Base-by-base conservation (phyloP, 2,113 vertebrate species). In the Ptilonorhynchus violaceus region DNA sequence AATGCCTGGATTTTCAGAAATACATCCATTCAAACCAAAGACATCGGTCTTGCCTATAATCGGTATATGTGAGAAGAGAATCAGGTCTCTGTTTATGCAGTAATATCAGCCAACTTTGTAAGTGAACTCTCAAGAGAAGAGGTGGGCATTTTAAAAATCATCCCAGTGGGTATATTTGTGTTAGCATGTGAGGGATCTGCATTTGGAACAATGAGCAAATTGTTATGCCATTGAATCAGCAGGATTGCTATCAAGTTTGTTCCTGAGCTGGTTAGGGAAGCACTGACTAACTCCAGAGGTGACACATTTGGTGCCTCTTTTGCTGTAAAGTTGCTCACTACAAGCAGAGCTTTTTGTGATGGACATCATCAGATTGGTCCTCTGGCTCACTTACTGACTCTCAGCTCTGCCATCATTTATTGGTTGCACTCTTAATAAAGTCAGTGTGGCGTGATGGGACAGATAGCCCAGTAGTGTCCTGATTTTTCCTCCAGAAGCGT, bases 201-300 rank as follows among this genome's bases (percentile, higher is more conserved):
- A 10, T 86, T 59, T 92, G 91, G 83, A 93, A 58, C 53, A 77
- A 28, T 7, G 39, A 70, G 18, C 5, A 68, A 75, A 56, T 72
- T 77, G 37, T 31, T 39, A 4, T 81, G 69, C 59, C 83, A 86
- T 88, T 96, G 79, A 85, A 58, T 94, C 85, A 59, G 52, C 52
- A 86, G 47, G 31, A 59, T 53, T 68, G 47, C 67, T 69, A 35
- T 88, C 7, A 55, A 47, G 42, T 66, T 93, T 62, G 44, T 64
- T 85, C 66, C 77, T 63, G 11, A 19, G 13, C 39, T 55, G 55
- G n/a, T 62, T 80, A 70, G 88, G 56, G 64, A 84, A 80, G 41
- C 49, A 79, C 73, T 96, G 95, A 94, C 79, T 96, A 93, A 84
- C 73, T 75, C 63, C 41, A 84, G 28, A 77, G 56, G 55, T 76